Percentiles rank a stretch among this genome's conserved stretches.
phyloP scores from a whole-genome alignment of 2,888 invertebrate species.

The Pristionchus japonicus region DNA sequence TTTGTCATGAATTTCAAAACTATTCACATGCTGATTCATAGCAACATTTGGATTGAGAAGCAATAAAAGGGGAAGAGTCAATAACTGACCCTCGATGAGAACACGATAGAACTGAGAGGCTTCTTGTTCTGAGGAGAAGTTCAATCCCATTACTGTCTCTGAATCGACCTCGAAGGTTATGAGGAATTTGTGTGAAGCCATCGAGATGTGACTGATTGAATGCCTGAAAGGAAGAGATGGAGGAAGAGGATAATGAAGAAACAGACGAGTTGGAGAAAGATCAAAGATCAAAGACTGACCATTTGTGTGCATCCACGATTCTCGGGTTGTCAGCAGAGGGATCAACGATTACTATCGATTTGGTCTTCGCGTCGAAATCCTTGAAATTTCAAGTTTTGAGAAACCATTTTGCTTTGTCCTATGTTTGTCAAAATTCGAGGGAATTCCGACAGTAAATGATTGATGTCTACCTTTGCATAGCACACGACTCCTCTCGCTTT shows the following conservation, averaged over 20 bases:
- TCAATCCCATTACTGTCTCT: slow-evolving; percentile 26
- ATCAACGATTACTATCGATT: slow-evolving; percentile 25
- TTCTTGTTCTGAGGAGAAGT: not conserved
- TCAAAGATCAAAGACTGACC: not conserved
- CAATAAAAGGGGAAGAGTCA: not conserved
- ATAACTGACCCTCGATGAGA: slow-evolving; percentile 15
- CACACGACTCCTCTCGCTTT: slow-evolving; percentile 27
- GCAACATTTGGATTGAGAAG: not conserved
- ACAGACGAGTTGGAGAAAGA: not conserved
- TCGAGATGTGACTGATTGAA: not conserved
- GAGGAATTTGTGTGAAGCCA: not conserved
- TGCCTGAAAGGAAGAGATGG: not conserved
- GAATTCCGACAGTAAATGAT: not conserved
- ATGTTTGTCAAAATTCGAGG: not conserved
- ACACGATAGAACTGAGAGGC: slow-evolving; percentile 20
- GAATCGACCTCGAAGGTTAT: slow-evolving; percentile 28
- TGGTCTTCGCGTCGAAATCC: slow-evolving; percentile 9
- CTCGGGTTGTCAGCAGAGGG: not conserved
- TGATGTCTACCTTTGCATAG: not conserved
- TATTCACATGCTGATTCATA: not conserved
- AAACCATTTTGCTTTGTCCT: no score
- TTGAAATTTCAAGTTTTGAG: not conserved
- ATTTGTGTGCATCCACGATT: not conserved
- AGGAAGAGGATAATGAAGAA: not conserved
- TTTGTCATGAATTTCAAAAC: not conserved